A percentile compares a stretch with the other conserved stretches of the same genome.
These are phyloP conservation scores for Tenthredo notha DNA, from an alignment of 2,888 invertebrate species.

Conservation along the genomic window DNA sequence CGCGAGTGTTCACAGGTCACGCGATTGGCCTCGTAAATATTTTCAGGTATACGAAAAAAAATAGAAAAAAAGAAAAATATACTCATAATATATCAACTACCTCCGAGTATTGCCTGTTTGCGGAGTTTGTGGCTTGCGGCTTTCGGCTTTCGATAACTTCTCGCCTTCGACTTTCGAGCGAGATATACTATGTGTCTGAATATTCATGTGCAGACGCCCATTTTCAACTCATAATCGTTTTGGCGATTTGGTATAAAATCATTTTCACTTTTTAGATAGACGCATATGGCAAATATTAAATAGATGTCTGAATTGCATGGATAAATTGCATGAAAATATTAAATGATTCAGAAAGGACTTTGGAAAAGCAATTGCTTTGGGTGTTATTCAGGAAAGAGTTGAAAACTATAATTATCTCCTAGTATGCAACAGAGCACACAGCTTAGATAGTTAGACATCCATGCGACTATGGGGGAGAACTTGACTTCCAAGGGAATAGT, in stretches of 20 bases:
- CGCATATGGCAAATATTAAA: background rate
- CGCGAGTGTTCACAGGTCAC: slow-evolving; percentile 32
- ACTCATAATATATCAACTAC: background rate
- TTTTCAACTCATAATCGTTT: background rate
- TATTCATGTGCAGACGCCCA: background rate
- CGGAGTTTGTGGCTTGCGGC: slow-evolving; percentile 7
- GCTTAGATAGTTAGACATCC: slow-evolving; percentile 38
- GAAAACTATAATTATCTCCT: slow-evolving; percentile 21
- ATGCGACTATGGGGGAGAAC: slow-evolving; percentile 17
- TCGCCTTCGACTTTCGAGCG: background rate
- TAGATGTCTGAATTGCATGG: background rate
- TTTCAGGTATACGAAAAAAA: background rate
- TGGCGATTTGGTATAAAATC: background rate
- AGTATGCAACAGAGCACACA: background rate
- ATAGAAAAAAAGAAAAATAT: too few species aligned
- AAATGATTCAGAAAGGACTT: background rate
- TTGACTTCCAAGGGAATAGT: slow-evolving; percentile 29
- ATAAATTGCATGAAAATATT: too few species aligned
- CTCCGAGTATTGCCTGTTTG: background rate
- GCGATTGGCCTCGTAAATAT: slow-evolving; percentile 32
- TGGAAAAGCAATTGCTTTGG: background rate
- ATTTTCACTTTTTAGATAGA: background rate
- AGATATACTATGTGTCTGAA: background rate
- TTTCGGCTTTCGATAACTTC: slow-evolving; percentile 14
- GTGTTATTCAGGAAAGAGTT: background rate